Evolutionary conservation across 2,113 vertebrate genomes (phyloP), one percentile per base, ranked within the genome.

Genomic region (Diadophis punctatus): DNA sequence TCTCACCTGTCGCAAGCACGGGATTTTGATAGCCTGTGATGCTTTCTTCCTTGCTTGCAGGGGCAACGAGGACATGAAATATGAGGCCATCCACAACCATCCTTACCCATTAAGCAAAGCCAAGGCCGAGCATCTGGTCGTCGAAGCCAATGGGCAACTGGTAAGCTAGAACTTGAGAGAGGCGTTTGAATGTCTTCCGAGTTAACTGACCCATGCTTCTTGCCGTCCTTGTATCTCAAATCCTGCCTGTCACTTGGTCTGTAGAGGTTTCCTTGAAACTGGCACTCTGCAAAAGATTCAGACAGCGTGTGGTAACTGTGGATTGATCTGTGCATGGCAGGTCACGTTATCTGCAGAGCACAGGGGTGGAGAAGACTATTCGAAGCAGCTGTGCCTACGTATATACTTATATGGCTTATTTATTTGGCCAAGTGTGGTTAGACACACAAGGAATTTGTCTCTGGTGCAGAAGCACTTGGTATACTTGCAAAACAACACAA

Each of bases 1-100:
- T 25, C 25, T 4, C 18, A 22, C 23, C 16, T n/a, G 10, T 8
- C 43, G 30, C 34, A 60, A 39, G 30, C 18, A 1, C 11, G 0
- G 23, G 23, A 16, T 48, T 91, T 52, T 22, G 43, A 52, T 85
- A 48, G 46, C 4, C 23, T 86, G 6, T n/a, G 39, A 18, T 43
- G 30, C 12, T 43, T 92, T 90, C 23, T 55, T 46, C 22, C 23
- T 84, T 39, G 30, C 85, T 49, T 94, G 1, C 92, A 91, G 96
- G 97, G 98, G 95, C 95, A 93, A 98, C 49, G 98, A 98, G 93
- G 97, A 98, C 85, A 98, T 98, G 0, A 91, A 95, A 9, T 98
- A 98, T 27, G 84, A 74, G 0, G 92, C 97, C 8, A 89, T 74
- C 0, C 98, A 98, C 91, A 74, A 87, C 0, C 97, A 98, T 97